A percentile compares a stretch with the other conserved stretches of the same genome.
Conservation (phyloP, 1,140 invertebrate genomes). For the Latrodectus geometricus region DNA sequence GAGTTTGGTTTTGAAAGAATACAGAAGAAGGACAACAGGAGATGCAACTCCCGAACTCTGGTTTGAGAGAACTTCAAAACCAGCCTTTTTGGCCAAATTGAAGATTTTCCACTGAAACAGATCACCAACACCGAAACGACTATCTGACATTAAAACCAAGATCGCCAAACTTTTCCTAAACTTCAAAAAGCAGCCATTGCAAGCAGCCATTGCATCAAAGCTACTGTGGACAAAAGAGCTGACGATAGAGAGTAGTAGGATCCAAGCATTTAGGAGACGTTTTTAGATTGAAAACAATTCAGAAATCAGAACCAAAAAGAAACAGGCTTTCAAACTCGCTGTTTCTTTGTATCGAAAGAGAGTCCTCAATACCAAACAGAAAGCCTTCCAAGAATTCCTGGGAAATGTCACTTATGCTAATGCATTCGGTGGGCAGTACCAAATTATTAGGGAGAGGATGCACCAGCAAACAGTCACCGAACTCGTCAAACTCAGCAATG, state of each 20-base stretch:
- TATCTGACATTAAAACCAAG: too few species aligned
- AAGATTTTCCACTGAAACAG: too few species aligned
- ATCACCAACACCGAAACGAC: too few species aligned
- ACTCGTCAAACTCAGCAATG: neutral
- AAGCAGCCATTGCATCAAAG: neutral
- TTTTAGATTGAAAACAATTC: neutral
- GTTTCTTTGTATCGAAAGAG: neutral
- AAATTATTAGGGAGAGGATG: neutral
- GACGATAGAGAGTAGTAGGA: neutral
- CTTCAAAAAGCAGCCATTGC: neutral
- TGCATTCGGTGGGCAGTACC: neutral
- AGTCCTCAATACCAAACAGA: neutral
- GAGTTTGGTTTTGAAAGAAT: too few species aligned
- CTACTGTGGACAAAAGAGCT: neutral
- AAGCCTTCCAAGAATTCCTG: neutral
- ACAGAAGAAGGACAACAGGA: too few species aligned
- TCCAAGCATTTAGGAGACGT: neutral
- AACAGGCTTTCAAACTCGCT: neutral
- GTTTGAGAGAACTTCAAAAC: too few species aligned
- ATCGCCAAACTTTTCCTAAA: too few species aligned
- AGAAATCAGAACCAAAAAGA: neutral
- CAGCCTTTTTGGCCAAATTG: too few species aligned
- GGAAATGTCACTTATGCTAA: neutral
- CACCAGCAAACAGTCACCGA: too few species aligned
- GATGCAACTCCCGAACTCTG: too few species aligned